Base-by-base conservation (phyloP, 1,140 invertebrate species). In the Propsilocerus akamusi region DNA sequence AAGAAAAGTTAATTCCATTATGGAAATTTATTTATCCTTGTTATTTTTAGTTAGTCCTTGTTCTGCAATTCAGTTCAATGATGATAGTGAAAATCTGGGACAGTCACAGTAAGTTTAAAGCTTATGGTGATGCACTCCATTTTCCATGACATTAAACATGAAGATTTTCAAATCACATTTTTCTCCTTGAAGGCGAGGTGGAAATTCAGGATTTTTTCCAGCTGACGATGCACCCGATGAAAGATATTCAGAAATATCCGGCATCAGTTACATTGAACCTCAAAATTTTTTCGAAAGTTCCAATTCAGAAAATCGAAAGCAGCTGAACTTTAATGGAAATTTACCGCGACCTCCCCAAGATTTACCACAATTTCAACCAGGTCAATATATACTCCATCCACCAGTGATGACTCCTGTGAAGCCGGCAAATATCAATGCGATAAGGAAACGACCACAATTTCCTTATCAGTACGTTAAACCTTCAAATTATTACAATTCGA, bases 21-120 rank as follows among this genome's bases (percentile, higher is more conserved):
- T 41, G 34, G 22, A 20, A 41, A 41, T 41, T 41, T 41, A 41
- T 41, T 41, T 41, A 41, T 41, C 17, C 34, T 41, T 41, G 34
- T 41, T 41, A 41, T 14, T 41, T 14, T 8, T 20, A 17, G 17
- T 20, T 41, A 20, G n/a, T 5, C 17, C 22, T 20, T 20, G 4
- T 20, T 41, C 14, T 20, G 34, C 17, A 20, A 41, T 41, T 17
- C 34, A 41, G 34, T 41, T 41, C 22, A 17, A 41, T 8, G 34
- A 41, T 41, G 34, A 41, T n/a, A 17, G 7, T 41, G n/a, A n/a
- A 41, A 17, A 41, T 41, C 34, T 41, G 22, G 34, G 17, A 10
- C 34, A 41, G 22, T 20, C 34, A 41, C 17, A 41, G 34, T 41
- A 17, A 41, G 34, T 41, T 8, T 2, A 30, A 30, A 30, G 32